Conservation (phyloP, 2,797 vertebrate genomes). For the Phaenicophaeus curvirostris region DNA sequence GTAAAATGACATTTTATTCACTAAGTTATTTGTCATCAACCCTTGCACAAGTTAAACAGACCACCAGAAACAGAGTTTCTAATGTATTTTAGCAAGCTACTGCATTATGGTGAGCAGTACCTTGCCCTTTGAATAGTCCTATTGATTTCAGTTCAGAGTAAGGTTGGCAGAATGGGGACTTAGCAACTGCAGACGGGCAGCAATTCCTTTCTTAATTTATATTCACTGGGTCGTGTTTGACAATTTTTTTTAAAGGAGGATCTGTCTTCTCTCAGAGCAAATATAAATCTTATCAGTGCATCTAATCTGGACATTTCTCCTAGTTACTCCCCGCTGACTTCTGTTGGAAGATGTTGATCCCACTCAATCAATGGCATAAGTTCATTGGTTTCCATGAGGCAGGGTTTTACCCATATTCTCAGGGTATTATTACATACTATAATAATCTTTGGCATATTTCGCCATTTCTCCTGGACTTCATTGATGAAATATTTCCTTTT, state of each 20-base stretch:
- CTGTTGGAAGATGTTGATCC: not conserved
- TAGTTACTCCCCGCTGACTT: not conserved
- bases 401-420: not conserved
- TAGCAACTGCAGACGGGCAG: not conserved
- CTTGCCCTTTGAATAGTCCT: constrained; percentile 46
- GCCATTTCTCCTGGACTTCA: not conserved
- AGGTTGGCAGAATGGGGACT: constrained; percentile 20
- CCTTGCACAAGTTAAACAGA: not conserved
- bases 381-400: not conserved
- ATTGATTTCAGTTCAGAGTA: constrained; percentile 52
- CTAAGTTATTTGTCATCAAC: not conserved
- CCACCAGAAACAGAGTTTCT: not conserved
- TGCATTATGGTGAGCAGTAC: constrained; percentile 13
- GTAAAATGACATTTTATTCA: constrained; percentile 9
- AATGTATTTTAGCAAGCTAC: constrained; percentile 31
- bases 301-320: not conserved
- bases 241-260: not conserved
- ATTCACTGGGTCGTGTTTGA: constrained; percentile 2
- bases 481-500: constrained; percentile 50
- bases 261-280: not conserved
- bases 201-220: constrained; percentile 17
- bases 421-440: not conserved
- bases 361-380: not conserved
- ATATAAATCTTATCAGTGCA: not conserved
- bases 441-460: not conserved